Conservation (phyloP, 2,113 vertebrate species). For the Brienomyrus brachyistius region DNA sequence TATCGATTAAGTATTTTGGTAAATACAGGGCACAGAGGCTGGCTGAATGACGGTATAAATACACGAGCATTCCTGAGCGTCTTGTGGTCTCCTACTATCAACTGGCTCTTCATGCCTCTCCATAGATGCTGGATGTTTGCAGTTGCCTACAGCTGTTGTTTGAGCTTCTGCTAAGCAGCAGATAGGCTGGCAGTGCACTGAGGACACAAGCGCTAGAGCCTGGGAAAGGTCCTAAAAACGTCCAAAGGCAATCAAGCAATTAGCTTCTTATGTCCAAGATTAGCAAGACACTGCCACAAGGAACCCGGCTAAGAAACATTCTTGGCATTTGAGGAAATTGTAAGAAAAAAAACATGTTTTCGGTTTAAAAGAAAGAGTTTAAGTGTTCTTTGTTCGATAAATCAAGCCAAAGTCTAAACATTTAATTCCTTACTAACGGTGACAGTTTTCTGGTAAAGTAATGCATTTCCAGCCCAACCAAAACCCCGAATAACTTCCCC, state of each 20-base stretch:
- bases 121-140: conserved; percentile 52
- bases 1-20: background rate
- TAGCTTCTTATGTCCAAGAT: conserved; percentile 45
- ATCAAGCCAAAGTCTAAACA: background rate
- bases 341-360: background rate
- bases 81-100: conserved; percentile 44
- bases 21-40: conserved; percentile 29
- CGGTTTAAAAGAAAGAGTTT: background rate
- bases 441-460: background rate
- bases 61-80: conserved; percentile 37
- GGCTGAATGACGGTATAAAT: conserved; percentile 18
- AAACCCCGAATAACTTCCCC: background rate
- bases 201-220: conserved; percentile 44
- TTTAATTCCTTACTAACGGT: background rate
- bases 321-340: conserved; percentile 37
- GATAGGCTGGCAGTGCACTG: conserved; percentile 47
- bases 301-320: conserved; percentile 32
- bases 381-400: background rate
- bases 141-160: conserved; percentile 55
- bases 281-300: conserved; percentile 35
- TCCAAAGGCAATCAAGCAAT: conserved; percentile 36
- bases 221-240: conserved; percentile 55
- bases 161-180: conserved; percentile 42
- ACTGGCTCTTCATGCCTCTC: conserved; percentile 49
- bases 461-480: background rate